Evolutionary conservation across 1,140 invertebrate genomes (phyloP).

Genomic region (Neotoxoptera formosana): DNA sequence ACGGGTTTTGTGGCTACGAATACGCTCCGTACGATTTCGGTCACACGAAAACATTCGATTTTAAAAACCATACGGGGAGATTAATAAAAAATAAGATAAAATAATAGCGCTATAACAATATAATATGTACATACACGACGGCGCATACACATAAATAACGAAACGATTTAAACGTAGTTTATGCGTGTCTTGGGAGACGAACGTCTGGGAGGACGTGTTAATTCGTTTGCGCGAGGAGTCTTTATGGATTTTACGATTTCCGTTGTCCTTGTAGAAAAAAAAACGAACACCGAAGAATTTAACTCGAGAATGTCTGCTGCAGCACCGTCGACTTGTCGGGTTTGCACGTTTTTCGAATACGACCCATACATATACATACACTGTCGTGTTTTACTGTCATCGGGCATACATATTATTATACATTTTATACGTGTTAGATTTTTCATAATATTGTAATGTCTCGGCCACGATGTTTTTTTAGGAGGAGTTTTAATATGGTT

Average conservation of each 20-base stretch:
- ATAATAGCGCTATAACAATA: neutral
- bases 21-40: neutral
- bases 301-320: neutral
- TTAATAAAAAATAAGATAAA: constrained; percentile 27
- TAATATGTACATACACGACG: neutral
- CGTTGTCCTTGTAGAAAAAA: constrained; percentile 12
- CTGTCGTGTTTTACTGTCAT: neutral
- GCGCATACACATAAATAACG: neutral
- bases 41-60: neutral
- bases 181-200: neutral
- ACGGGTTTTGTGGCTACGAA: neutral
- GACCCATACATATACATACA: neutral
- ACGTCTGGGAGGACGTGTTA: neutral
- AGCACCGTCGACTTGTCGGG: neutral
- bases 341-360: neutral
- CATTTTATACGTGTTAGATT: neutral
- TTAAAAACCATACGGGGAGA: neutral
- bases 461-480: neutral
- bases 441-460: neutral
- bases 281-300: neutral
- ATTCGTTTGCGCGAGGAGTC: neutral
- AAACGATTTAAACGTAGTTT: neutral
- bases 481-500: neutral
- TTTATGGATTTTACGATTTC: constrained; percentile 17
- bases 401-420: neutral